Evolutionary conservation across 2,888 invertebrate genomes (phyloP).

Genomic region (Neoitamus cyanurus): DNA sequence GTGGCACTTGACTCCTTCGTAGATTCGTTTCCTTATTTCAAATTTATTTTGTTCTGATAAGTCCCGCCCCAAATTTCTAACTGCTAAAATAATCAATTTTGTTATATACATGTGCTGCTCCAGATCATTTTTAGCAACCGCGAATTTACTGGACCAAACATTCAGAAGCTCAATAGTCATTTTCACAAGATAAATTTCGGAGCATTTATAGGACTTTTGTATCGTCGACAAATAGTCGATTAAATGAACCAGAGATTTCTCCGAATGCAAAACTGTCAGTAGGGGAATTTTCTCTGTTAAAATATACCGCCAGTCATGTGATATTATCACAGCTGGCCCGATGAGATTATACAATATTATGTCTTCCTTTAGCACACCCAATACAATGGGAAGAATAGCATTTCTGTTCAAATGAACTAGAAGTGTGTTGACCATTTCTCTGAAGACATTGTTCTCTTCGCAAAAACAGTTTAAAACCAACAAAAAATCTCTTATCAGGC

Average conservation of each 20-base stretch:
- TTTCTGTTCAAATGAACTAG: slow-evolving; percentile 70
- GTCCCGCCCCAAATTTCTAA: slow-evolving; percentile 56
- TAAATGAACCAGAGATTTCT: slow-evolving; percentile 71
- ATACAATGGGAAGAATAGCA: slow-evolving; percentile 71
- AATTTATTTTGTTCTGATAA: slow-evolving; percentile 56
- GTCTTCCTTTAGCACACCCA: slow-evolving; percentile 70
- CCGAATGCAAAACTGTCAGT: slow-evolving; percentile 68
- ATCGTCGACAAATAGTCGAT: slow-evolving; percentile 70
- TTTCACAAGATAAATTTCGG: slow-evolving; percentile 60
- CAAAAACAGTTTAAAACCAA: slow-evolving; percentile 69
- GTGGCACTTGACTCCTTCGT: slow-evolving; percentile 76
- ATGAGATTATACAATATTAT: slow-evolving; percentile 66
- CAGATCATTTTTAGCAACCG: slow-evolving; percentile 72
- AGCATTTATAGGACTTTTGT: slow-evolving; percentile 54
- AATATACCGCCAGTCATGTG: slow-evolving; percentile 75
- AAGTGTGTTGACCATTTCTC: slow-evolving; percentile 66
- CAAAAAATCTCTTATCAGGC: slow-evolving; percentile 68
- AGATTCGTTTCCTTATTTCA: slow-evolving; percentile 66
- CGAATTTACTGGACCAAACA: slow-evolving; percentile 77
- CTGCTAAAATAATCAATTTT: slow-evolving; percentile 73
- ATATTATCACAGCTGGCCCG: slow-evolving; percentile 66
- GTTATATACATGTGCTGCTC: slow-evolving; percentile 79
- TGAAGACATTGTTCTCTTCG: not conserved
- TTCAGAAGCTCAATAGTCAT: slow-evolving; percentile 70
- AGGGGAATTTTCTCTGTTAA: slow-evolving; percentile 73